Conservation (phyloP, 2,888 invertebrate species). For the Hirudinaria manillensis region DNA sequence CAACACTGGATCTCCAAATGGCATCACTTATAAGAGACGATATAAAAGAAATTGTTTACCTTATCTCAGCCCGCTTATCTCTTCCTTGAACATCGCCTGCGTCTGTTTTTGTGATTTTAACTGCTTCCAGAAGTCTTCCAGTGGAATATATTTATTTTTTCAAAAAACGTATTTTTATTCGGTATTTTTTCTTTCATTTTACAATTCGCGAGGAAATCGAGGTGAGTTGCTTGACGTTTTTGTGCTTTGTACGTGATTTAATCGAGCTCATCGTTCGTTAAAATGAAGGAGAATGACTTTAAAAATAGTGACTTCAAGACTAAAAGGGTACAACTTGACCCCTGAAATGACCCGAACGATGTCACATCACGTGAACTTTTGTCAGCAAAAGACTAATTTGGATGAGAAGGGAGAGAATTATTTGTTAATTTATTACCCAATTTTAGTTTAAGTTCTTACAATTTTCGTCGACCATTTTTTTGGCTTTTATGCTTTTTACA, state of each 20-base stretch:
- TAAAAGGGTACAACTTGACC: no score
- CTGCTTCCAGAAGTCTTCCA: not conserved
- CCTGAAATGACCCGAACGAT: no score
- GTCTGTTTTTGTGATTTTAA: constrained; percentile 1
- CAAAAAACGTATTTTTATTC: not conserved
- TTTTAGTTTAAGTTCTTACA: no score
- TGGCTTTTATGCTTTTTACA: no score
- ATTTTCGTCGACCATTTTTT: no score
- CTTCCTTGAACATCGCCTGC: not conserved
- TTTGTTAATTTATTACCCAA: no score
- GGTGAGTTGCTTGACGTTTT: not conserved
- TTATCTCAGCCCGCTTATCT: constrained; percentile 1
- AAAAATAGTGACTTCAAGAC: no score
- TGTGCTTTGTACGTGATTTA: not conserved
- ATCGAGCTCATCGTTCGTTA: not conserved
- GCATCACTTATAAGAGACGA: constrained; percentile 6
- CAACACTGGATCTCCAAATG: constrained; percentile 4
- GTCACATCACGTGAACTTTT: no score
- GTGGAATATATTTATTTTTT: not conserved
- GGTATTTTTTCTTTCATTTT: no score
- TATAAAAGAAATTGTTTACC: constrained; percentile 18
- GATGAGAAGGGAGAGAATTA: no score
- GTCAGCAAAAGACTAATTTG: no score
- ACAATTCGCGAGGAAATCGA: not conserved
- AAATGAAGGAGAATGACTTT: no score